Base-by-base conservation (phyloP, 2,888 invertebrate genomes). In the Cosmorhoe ocellata region DNA sequence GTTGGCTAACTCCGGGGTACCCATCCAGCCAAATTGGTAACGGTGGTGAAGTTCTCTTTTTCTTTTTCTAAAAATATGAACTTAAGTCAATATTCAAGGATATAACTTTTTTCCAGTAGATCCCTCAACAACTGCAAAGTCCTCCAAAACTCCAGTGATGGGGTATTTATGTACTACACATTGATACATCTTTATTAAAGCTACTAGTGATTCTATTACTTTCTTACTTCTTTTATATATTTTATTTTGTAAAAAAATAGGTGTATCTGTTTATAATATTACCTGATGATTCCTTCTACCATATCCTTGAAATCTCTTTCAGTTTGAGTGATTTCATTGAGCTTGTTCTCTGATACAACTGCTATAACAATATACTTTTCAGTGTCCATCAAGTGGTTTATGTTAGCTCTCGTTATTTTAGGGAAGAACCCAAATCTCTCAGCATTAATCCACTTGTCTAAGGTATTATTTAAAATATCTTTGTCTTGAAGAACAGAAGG, bases 21-120 rank as follows among this genome's bases (percentile, higher is more conserved):
- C 97, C 80, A 97, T 94, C 98, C 98, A 99, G 30, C 98, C 98
- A 89, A 99, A 99, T 84, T 99, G 98, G 76, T 96, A 97, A 63
- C 92, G 84, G 79, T 93, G 92, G 72, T 97, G 97, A 66, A 96
- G 96, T 59, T 95, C 94, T 30, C 94, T 92, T 51, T 96, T 93
- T 74, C 74, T 76, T 57, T 79, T 79, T 56, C 90, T 89, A 66
- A 12, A 70, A 79, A 24, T 3, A 14, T 28, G 1, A 31, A 1
- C 7, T 24, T 7, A 24, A 18, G 4, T 3, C 18, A 4, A 18
- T 4, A 3, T 2, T 18, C 18, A 18, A n/a, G n/a, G n/a, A n/a
- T n/a, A n/a, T n/a, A n/a, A n/a, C n/a, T n/a, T n/a, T n/a, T n/a
- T n/a, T n/a, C n/a, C n/a, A n/a, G n/a, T n/a, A n/a, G n/a, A n/a